Evolutionary conservation across 2,113 vertebrate species (phyloP), one percentile per base, ranked within the genome.

Genomic region (Sphyrna mokarran): DNA sequence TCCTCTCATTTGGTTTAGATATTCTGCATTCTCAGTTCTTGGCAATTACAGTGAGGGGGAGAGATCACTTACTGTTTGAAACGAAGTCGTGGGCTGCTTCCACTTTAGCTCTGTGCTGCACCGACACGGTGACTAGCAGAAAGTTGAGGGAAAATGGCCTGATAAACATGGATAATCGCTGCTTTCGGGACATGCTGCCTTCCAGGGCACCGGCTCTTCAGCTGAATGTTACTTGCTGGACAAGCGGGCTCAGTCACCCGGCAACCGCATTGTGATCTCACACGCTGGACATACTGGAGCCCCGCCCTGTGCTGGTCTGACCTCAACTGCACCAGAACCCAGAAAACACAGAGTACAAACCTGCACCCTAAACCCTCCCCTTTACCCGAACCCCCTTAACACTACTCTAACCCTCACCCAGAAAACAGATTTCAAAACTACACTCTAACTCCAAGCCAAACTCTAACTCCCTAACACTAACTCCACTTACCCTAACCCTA

Each of bases 261-360:
- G 93, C 37, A 70, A 95, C 93, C 9, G n/a, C 68, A 33, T 95
- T 95, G 93, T 95, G 66, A 16, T 40, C 68, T 48, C 93, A 43
- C 11, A n/a, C 63, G 10, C 37, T 37, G 58, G 33, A 58, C 9
- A 54, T 43, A 26, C 9, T 20, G 37, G 18, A 86, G 43, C 72
- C 72, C 72, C 33, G 83, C 37, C 83, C 83, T 20, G 3, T 43
- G 83, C 20, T 48, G 37, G 16, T 43, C 40, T 22, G 40, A n/a
- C 80, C 0, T 43, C 37, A 87, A 40, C 40, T 10, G 40, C 7
- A 3, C 66, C 16, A 68, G 66, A 18, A 68, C 66, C 3, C 66
- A 68, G 66, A 16, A 18, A 68, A 68, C 66, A 68, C 14, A 68
- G 66, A 18, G 0, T 68, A 1, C 66, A 18, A 18, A 68, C 20